Conservation (phyloP, 2,113 vertebrate genomes). For the Oreochromis aureus region DNA sequence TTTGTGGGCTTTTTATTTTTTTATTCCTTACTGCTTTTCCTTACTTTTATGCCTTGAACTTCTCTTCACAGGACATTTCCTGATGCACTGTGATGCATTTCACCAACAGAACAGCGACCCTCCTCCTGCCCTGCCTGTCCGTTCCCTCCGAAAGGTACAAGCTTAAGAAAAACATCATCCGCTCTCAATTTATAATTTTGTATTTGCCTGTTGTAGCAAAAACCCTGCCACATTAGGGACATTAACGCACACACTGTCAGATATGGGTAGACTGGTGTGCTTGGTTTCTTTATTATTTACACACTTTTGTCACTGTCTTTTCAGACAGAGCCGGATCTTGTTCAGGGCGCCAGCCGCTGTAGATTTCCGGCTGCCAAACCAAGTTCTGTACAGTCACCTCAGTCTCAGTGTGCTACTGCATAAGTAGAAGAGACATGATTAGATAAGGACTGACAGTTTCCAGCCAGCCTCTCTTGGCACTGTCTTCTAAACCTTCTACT, state of each 20-base stretch:
- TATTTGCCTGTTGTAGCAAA: background rate
- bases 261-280: background rate
- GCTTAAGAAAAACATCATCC: background rate
- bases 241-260: background rate
- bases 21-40: background rate
- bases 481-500: background rate
- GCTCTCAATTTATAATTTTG: background rate
- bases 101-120: conserved; percentile 88
- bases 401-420: background rate
- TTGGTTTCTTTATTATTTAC: background rate
- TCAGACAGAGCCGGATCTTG: background rate
- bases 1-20: background rate
- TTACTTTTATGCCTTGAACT: background rate
- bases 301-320: background rate
- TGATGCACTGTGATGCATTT: conserved; percentile 92
- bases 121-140: conserved; percentile 86
- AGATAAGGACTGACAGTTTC: background rate
- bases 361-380: background rate
- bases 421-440: background rate
- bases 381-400: background rate
- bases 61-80: conserved; percentile 81
- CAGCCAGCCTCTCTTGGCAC: background rate
- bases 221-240: background rate
- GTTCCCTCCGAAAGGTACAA: conserved; percentile 85
- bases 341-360: background rate